Evolutionary conservation across 2,797 vertebrate genomes (phyloP).

Genomic region (Paratrypauchen microcephalus): DNA sequence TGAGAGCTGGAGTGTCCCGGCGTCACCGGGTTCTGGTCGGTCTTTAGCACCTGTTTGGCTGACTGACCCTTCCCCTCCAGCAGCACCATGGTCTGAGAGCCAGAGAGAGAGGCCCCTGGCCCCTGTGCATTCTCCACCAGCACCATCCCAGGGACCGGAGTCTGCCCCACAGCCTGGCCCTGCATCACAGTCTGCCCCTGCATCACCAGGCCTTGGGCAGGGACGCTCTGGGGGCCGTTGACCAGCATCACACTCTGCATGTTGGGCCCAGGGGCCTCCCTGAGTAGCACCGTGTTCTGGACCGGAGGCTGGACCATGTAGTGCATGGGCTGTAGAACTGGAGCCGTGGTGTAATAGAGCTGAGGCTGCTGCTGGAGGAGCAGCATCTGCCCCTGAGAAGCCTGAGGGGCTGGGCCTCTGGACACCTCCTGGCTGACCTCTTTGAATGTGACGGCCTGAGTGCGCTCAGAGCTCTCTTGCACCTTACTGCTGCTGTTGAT

Average conservation of each 20-base stretch:
- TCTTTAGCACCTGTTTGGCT: slow-evolving; percentile 44
- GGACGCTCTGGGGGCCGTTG: slow-evolving; percentile 38
- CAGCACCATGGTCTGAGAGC: slow-evolving; percentile 54
- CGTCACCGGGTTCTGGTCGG: slow-evolving; percentile 22
- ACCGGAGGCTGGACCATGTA: slow-evolving; percentile 78
- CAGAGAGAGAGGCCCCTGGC: slow-evolving; percentile 22
- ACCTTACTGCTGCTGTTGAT: slow-evolving; percentile 20
- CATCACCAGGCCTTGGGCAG: slow-evolving; percentile 51
- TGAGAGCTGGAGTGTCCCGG: background rate
- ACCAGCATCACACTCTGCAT: slow-evolving; percentile 71
- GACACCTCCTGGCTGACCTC: slow-evolving; percentile 20
- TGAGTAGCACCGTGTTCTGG: slow-evolving; percentile 81
- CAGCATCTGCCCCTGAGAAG: slow-evolving; percentile 52
- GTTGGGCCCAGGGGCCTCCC: slow-evolving; percentile 73
- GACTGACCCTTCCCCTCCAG: slow-evolving; percentile 37
- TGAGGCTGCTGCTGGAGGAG: slow-evolving; percentile 69
- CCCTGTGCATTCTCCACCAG: slow-evolving; percentile 48
- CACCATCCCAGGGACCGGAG: slow-evolving; percentile 54
- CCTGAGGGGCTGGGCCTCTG: background rate
- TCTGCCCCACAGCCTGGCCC: slow-evolving; percentile 16
- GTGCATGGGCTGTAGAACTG: slow-evolving; percentile 62
- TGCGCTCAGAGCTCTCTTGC: slow-evolving; percentile 23
- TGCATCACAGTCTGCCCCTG: slow-evolving; percentile 57
- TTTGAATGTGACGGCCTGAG: slow-evolving; percentile 13
- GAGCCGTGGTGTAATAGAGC: slow-evolving; percentile 72